A percentile compares a stretch with the other conserved stretches of the same genome.
These are phyloP conservation scores for Enteromius afrohamiltoni DNA, from an alignment of 2,797 vertebrate species.

Conservation along the genomic window DNA sequence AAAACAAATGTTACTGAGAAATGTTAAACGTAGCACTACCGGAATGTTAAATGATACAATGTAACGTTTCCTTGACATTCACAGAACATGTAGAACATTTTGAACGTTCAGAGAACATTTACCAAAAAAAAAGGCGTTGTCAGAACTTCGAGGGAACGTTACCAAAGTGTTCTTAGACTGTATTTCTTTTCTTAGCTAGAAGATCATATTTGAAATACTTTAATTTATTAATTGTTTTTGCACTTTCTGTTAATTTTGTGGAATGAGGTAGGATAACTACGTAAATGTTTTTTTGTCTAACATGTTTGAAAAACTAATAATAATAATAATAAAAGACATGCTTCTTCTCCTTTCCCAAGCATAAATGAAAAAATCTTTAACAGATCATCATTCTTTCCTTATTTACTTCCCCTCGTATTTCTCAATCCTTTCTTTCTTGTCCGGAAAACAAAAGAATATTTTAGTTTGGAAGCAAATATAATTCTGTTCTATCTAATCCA, in stretches of 20 bases:
- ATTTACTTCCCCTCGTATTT: background rate
- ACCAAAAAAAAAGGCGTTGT: background rate
- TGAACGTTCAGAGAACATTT: background rate
- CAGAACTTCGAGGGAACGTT: background rate
- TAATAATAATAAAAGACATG: no score
- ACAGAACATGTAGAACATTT: no score
- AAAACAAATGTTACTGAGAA: no score
- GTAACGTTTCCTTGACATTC: background rate
- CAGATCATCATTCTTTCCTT: background rate
- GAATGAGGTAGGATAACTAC: no score
- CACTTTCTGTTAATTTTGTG: no score
- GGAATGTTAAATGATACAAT: background rate
- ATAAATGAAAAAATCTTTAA: background rate
- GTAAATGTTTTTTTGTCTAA: no score
- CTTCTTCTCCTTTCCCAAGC: background rate
- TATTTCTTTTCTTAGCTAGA: no score
- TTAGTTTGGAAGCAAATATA: background rate
- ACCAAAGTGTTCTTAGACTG: background rate
- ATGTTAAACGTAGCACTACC: background rate
- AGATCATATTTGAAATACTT: background rate
- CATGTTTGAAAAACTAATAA: no score
- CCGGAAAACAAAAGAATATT: background rate
- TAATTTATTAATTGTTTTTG: no score
- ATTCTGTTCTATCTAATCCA: background rate
- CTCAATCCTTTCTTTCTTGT: background rate